Conservation (phyloP, 1,140 invertebrate genomes). For the Micrasema longulum region DNA sequence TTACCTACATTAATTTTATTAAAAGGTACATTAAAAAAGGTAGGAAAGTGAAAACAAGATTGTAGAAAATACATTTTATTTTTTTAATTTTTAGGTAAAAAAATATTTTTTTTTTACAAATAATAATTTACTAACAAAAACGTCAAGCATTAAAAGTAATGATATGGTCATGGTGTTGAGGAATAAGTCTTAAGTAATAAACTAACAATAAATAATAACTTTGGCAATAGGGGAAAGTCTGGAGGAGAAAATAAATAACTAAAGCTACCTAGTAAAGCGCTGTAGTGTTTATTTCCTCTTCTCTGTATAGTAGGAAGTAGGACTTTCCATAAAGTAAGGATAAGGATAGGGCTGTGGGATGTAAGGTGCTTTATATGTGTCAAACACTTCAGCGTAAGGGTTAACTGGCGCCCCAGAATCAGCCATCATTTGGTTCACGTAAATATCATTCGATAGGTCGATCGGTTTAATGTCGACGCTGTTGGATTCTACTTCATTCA, state of each 20-base stretch:
- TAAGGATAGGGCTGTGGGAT: neutral
- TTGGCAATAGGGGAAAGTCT: conserved; percentile 38
- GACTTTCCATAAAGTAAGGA: too few species aligned
- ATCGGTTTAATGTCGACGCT: conserved; percentile 41
- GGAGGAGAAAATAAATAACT: conserved; percentile 30
- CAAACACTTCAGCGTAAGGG: conserved; percentile 61
- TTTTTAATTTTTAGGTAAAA: neutral
- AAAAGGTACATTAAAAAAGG: too few species aligned
- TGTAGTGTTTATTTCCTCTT: conserved; percentile 3
- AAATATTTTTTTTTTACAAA: conserved; percentile 28
- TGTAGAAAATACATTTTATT: conserved; percentile 24
- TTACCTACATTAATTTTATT: too few species aligned
- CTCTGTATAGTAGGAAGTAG: neutral
- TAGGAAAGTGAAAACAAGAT: neutral
- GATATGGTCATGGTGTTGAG: conserved; percentile 36
- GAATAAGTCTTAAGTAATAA: conserved; percentile 35
- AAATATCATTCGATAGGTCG: conserved; percentile 62
- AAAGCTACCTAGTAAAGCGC: conserved; percentile 20
- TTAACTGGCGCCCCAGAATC: conserved; percentile 56
- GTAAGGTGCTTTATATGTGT: conserved; percentile 32
- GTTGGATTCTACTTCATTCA: conserved; percentile 20
- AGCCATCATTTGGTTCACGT: conserved; percentile 58
- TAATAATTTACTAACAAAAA: conserved; percentile 31
- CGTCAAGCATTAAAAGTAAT: conserved; percentile 16
- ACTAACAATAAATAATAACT: conserved; percentile 47